phyloP scores from a whole-genome alignment of 2,888 invertebrate genomes.

The Conchocele bisecta region DNA sequence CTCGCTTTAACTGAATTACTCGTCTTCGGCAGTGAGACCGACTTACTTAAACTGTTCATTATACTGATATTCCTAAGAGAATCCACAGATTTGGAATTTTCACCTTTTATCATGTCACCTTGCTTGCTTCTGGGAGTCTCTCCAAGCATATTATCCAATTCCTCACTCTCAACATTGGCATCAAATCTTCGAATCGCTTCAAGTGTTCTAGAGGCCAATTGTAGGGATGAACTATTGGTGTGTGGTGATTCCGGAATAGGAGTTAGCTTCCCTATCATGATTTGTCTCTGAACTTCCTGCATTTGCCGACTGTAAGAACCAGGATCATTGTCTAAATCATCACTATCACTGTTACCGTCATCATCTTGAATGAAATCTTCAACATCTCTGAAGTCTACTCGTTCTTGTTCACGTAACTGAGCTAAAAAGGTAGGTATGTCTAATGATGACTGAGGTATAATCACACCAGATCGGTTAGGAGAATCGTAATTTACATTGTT shows the following conservation, averaged over 20 bases:
- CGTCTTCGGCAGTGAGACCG: conserved; percentile 27
- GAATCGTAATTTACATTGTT: too few relatives aligned
- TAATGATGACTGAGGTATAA: conserved; percentile 34
- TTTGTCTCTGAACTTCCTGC: conserved; percentile 62
- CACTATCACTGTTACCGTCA: too few relatives aligned
- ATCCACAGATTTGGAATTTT: background rate
- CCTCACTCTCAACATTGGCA: conserved; percentile 63
- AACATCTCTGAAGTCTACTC: conserved; percentile 39
- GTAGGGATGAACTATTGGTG: conserved; percentile 45
- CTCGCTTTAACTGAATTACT: conserved; percentile 26
- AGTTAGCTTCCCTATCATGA: conserved; percentile 65
- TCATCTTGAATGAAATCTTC: conserved; percentile 38
- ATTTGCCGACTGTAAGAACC: conserved; percentile 23
- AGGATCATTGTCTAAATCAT: conserved; percentile 2
- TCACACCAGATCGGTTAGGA: conserved; percentile 51
- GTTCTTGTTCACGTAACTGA: conserved; percentile 38
- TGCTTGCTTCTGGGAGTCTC: conserved; percentile 50
- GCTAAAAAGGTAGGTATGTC: conserved; percentile 47
- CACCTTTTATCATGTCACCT: background rate
- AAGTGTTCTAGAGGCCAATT: conserved; percentile 59
- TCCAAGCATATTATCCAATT: conserved; percentile 63
- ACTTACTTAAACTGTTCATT: conserved; percentile 10
- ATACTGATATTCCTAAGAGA: background rate
- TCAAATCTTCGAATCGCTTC: conserved; percentile 73
- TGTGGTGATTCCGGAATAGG: conserved; percentile 73